Evolutionary conservation across 2,113 vertebrate genomes (phyloP).

Genomic region (Diadophis punctatus): DNA sequence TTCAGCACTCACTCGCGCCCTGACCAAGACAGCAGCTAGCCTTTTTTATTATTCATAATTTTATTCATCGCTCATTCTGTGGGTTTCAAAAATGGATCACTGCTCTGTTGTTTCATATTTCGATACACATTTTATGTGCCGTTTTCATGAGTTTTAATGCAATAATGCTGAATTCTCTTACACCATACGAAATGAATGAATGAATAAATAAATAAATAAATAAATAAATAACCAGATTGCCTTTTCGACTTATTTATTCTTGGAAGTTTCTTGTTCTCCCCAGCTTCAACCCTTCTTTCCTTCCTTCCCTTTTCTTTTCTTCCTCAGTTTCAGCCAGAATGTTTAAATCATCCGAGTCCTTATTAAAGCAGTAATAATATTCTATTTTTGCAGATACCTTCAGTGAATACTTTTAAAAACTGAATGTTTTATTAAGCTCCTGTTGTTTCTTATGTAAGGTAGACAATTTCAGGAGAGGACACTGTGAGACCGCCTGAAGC

Average conservation of each 20-base stretch:
- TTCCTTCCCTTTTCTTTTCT: neutral
- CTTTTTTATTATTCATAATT: neutral
- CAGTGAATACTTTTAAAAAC: neutral
- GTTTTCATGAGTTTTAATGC: neutral
- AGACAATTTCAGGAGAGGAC: neutral
- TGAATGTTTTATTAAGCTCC: neutral
- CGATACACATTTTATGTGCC: neutral
- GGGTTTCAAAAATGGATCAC: neutral
- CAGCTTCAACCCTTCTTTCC: neutral
- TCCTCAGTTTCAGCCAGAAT: neutral
- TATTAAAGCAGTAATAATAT: neutral
- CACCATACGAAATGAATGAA: neutral
- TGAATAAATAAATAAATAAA: too few species aligned
- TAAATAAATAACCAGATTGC: neutral
- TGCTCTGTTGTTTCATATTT: neutral
- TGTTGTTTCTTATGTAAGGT: neutral
- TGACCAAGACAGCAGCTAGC: neutral
- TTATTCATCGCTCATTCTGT: neutral
- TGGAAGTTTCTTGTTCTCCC: neutral
- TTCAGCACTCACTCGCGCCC: neutral
- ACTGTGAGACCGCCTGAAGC: rapidly evolving
- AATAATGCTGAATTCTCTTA: neutral
- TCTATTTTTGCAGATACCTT: neutral
- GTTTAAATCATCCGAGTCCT: neutral
- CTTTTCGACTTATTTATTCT: neutral